Conservation (phyloP, 2,888 invertebrate genomes). For the Acleris holmiana region DNA sequence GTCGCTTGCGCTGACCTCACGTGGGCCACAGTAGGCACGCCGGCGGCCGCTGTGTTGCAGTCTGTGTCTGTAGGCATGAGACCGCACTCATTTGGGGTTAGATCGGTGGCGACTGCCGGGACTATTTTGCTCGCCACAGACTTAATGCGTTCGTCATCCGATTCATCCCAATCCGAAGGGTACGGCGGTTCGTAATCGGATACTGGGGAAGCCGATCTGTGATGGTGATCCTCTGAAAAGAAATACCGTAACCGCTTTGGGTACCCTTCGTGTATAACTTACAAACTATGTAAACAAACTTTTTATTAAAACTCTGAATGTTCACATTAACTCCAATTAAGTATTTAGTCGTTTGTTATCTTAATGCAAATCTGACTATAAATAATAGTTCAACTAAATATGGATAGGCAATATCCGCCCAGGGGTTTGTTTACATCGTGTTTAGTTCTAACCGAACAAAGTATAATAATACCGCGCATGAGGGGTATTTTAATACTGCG, state of each 20-base stretch:
- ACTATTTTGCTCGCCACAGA: neutral
- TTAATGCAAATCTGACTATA: too few relatives aligned
- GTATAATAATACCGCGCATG: neutral
- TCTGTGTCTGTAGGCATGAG: neutral
- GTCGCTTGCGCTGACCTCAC: neutral
- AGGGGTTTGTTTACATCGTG: neutral
- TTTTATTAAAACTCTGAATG: too few relatives aligned
- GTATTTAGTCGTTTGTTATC: too few relatives aligned
- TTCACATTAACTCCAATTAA: too few relatives aligned
- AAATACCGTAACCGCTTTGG: conserved; percentile 1
- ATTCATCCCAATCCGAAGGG: neutral
- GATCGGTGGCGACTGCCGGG: neutral
- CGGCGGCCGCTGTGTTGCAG: neutral
- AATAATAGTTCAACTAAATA: too few relatives aligned
- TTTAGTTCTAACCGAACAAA: neutral
- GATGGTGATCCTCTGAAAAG: conserved; percentile 2
- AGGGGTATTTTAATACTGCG: neutral
- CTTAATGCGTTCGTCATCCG: neutral
- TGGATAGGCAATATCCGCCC: too few relatives aligned
- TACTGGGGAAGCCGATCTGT: conserved; percentile 4
- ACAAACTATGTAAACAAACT: too few relatives aligned
- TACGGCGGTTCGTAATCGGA: neutral
- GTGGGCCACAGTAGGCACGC: neutral
- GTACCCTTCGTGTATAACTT: too few relatives aligned
- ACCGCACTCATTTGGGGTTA: neutral